Conservation (phyloP, 2,113 vertebrate genomes). For the Callithrix jacchus region DNA sequence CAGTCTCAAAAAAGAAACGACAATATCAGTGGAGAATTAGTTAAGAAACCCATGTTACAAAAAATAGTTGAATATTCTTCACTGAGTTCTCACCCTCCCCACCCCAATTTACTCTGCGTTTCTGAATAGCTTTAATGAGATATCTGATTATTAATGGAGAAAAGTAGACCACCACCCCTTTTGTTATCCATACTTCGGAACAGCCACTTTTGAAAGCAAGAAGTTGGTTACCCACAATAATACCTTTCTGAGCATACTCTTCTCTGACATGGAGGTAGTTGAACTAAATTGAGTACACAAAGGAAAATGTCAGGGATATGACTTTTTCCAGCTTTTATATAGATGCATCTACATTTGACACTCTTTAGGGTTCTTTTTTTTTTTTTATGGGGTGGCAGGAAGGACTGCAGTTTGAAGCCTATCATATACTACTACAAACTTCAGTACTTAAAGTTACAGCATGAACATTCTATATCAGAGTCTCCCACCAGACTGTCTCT, state of each 20-base stretch:
- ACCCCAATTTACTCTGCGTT: neutral
- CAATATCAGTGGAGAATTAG: neutral
- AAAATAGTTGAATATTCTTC: neutral
- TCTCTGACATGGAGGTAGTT: neutral
- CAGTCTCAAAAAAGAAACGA: too few relatives aligned
- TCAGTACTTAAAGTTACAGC: neutral
- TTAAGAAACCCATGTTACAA: neutral
- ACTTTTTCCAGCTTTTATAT: neutral
- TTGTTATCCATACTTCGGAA: neutral
- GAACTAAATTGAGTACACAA: neutral
- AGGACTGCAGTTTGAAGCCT: neutral
- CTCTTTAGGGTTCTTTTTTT: neutral
- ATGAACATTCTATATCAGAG: neutral
- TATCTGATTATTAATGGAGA: neutral
- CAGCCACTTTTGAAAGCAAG: neutral
- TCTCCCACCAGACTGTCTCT: neutral
- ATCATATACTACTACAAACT: neutral
- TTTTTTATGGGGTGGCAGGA: neutral
- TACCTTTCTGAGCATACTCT: neutral
- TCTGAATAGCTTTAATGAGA: slow-evolving; percentile 2
- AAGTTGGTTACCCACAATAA: neutral
- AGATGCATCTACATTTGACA: neutral
- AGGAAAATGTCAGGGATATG: neutral
- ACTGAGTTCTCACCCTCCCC: neutral
- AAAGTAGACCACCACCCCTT: neutral